Conservation (phyloP, 2,888 invertebrate species). For the Zaprionus lineosus region DNA sequence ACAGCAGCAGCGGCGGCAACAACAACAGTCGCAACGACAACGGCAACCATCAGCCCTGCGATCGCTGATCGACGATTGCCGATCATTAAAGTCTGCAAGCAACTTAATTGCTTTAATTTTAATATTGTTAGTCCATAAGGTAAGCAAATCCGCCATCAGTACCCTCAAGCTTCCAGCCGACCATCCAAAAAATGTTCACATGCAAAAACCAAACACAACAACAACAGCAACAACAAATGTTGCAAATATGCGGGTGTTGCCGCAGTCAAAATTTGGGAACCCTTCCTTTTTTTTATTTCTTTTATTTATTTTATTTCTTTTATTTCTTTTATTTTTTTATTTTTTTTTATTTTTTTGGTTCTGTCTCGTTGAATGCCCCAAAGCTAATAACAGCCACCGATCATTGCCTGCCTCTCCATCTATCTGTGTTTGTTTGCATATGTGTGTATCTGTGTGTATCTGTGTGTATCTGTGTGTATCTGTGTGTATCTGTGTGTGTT, state of each 20-base stretch:
- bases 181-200: slow-evolving; percentile 21
- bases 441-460: too few relatives aligned
- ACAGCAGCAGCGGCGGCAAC: slow-evolving; percentile 1
- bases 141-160: slow-evolving; percentile 49
- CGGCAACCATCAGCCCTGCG: slow-evolving; percentile 37
- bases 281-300: too few relatives aligned
- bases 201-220: slow-evolving; percentile 30
- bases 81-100: slow-evolving; percentile 79
- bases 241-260: slow-evolving; percentile 62
- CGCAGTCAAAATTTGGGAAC: slow-evolving; percentile 26
- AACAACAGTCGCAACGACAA: slow-evolving; percentile 27
- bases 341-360: slow-evolving; percentile 9
- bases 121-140: slow-evolving; percentile 82
- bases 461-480: too few relatives aligned
- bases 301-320: neutral
- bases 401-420: too few relatives aligned
- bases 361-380: slow-evolving; percentile 32
- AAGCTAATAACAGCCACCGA: slow-evolving; percentile 20
- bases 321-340: neutral
- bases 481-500: neutral
- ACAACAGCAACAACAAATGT: too few relatives aligned
- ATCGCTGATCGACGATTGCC: slow-evolving; percentile 68
- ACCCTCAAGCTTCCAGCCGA: slow-evolving; percentile 22
- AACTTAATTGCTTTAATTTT: slow-evolving; percentile 80
- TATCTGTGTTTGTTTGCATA: too few relatives aligned